Percentiles rank a stretch among this genome's conserved stretches.
These are phyloP conservation scores for Drosophila jambulina DNA, from an alignment of 1,140 invertebrate genomes.

Conservation along the genomic window DNA sequence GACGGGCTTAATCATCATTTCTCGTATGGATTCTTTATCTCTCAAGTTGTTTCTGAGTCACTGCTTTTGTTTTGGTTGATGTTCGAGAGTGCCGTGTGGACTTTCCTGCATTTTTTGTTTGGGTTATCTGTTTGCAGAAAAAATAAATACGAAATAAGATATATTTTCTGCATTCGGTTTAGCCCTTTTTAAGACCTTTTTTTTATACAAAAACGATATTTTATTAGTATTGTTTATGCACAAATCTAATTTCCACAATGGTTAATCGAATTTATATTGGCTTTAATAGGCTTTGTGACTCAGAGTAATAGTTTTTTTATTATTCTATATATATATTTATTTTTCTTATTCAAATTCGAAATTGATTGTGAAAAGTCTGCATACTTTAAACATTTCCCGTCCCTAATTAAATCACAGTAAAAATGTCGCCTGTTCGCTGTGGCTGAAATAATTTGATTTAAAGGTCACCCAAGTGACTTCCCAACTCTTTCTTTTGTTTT, in stretches of 20 bases:
- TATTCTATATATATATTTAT: no score
- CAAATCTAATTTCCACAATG: not conserved
- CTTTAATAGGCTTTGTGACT: not conserved
- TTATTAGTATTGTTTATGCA: not conserved
- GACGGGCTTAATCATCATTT: constrained; percentile 32
- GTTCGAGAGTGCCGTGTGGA: not conserved
- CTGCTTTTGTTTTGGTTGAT: constrained; percentile 4
- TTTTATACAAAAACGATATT: not conserved
- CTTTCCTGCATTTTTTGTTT: not conserved
- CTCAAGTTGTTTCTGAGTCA: constrained; percentile 30
- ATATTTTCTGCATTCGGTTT: not conserved
- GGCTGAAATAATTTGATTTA: constrained; percentile 40
- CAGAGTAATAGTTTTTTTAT: not conserved
- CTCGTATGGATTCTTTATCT: constrained; percentile 29
- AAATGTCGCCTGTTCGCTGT: constrained; percentile 17
- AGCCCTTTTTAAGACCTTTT: not conserved
- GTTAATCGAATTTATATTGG: no score
- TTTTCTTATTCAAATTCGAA: no score
- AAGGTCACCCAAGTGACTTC: constrained; percentile 36
- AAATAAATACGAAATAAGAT: not conserved
- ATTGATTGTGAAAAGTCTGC: no score
- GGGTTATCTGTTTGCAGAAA: not conserved
- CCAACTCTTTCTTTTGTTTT: constrained; percentile 23
- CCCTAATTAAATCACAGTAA: constrained; percentile 37
- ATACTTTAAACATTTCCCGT: not conserved